Evolutionary conservation across 2,797 vertebrate genomes (phyloP), one percentile per base, ranked within the genome.

Genomic region (Natrix natrix): DNA sequence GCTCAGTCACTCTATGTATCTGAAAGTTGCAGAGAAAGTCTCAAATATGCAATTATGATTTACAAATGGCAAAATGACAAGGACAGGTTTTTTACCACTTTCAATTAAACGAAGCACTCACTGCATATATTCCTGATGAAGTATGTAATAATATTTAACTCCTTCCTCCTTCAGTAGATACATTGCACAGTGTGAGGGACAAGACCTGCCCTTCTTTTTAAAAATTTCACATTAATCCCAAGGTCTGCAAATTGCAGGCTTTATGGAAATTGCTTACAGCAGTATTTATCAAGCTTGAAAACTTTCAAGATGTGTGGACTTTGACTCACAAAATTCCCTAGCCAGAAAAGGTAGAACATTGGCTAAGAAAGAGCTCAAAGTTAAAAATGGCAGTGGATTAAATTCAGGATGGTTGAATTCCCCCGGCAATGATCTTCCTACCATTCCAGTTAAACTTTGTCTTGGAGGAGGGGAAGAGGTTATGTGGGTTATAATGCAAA

Each of bases 61-160:
- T 92, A 57, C 91, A 93, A 87, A 92, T 48, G 32, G 59, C 69
- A 89, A 54, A 74, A 92, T 92, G 86, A 88, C 93, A 61, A 91
- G 22, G 48, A 92, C 86, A 93, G 89, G 69, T 92, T 94, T 90
- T 89, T 89, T 3, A 0, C 52, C 90, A 90, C 74, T 95, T 2
- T 92, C 90, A 95, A 92, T 92, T 92, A 93, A 3, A 91, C 48
- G 0, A 61, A 94, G 89, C 13, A 55, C 55, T 93, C 93, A 32
- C 24, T 96, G 91, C 92, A 93, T 96, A 90, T 94, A 93, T 95
- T 95, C 86, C 59, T 94, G 93, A 95, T 96, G 97, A 95, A 92
- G 92, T 54, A 60, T 28, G 91, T 6, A 91, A 91, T 5, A 3
- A 43, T 83, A 20, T 83, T 83, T 83, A 87, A 20, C 54, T n/a